Evolutionary conservation across 2,888 invertebrate genomes (phyloP).

Genomic region (Lymantria dispar): DNA sequence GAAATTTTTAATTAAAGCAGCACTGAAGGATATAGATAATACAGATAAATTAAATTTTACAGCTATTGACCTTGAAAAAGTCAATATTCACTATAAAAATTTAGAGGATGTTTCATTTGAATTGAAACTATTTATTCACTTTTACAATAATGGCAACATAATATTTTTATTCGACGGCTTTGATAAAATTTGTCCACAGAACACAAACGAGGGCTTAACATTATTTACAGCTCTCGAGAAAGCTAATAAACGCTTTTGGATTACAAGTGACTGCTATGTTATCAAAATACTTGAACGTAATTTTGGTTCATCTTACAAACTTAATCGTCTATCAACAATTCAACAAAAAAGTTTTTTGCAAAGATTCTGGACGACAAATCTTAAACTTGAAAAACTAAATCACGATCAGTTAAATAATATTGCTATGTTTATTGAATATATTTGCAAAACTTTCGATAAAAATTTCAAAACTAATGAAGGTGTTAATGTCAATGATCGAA

Average conservation of each 20-base stretch:
- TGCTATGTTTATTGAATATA: slow-evolving; percentile 28
- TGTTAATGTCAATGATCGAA: slow-evolving; percentile 13
- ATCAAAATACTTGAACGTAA: slow-evolving; percentile 28
- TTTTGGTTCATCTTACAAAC: slow-evolving; percentile 31
- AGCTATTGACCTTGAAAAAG: slow-evolving; percentile 14
- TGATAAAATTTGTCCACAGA: slow-evolving; percentile 38
- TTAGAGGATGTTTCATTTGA: slow-evolving; percentile 29
- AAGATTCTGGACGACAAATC: slow-evolving; percentile 39
- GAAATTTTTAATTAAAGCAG: slow-evolving; percentile 32
- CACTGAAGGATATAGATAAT: slow-evolving; percentile 28
- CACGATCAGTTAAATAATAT: slow-evolving; percentile 41
- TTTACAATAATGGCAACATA: slow-evolving; percentile 33
- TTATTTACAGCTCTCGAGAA: slow-evolving; percentile 31
- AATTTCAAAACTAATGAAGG: not conserved
- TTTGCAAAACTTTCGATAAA: slow-evolving; percentile 21
- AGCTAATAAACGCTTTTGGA: slow-evolving; percentile 38
- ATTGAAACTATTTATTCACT: slow-evolving; percentile 37
- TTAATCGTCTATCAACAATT: slow-evolving; percentile 26
- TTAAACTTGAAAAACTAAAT: slow-evolving; percentile 38
- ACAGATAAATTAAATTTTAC: slow-evolving; percentile 19
- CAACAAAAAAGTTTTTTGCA: slow-evolving; percentile 34
- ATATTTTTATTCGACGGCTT: slow-evolving; percentile 45
- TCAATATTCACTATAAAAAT: slow-evolving; percentile 9
- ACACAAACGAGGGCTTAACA: slow-evolving; percentile 35
- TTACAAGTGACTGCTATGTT: slow-evolving; percentile 36